phyloP scores from a whole-genome alignment of 2,797 vertebrate species.

The Microhierax caerulescens region DNA sequence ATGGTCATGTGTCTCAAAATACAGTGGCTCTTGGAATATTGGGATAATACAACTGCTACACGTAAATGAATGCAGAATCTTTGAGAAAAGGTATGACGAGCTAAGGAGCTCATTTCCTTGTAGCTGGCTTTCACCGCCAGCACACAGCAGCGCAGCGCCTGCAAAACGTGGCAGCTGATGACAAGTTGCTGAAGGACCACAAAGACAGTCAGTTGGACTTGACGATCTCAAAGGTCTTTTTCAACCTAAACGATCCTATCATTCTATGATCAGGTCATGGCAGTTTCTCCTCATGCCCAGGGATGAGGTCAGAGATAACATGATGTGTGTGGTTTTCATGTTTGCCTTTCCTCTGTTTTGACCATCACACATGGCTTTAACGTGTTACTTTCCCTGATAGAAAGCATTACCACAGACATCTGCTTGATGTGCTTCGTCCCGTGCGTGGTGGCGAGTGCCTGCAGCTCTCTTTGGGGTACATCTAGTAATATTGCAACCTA shows the following conservation, averaged over 20 bases:
- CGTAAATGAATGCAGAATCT: not conserved
- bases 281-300: fast-evolving
- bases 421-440: fast-evolving
- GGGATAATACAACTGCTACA: not conserved
- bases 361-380: not conserved
- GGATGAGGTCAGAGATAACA: not conserved
- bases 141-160: not conserved
- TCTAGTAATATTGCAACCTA: not conserved
- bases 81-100: not conserved
- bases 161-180: not conserved
- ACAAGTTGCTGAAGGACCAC: not conserved
- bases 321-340: not conserved
- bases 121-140: not conserved
- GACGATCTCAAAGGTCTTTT: no score
- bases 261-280: no score
- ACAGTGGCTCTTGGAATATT: not conserved
- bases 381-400: not conserved
- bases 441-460: not conserved
- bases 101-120: not conserved
- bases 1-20: not conserved
- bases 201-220: not conserved
- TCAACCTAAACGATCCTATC: no score
- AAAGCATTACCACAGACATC: not conserved
- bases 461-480: not conserved
- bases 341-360: not conserved